These are phyloP conservation scores for Mus pahari DNA, from an alignment of 2,113 vertebrate species.

Conservation along the genomic window DNA sequence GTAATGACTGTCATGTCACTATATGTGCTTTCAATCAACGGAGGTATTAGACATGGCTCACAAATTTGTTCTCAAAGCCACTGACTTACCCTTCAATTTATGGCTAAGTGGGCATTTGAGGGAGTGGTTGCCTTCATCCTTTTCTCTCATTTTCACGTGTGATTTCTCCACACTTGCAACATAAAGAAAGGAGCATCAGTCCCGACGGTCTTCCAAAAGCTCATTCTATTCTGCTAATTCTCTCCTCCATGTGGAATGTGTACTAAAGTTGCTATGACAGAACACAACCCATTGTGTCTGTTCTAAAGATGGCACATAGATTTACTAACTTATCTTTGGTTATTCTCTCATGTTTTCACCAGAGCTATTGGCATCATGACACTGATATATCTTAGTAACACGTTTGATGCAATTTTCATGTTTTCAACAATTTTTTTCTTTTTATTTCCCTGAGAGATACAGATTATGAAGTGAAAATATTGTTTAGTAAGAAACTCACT, in stretches of 20 bases:
- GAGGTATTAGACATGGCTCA: not conserved
- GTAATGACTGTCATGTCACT: not conserved
- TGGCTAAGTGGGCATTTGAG: not conserved
- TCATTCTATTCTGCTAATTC: not conserved
- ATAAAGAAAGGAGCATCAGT: not conserved
- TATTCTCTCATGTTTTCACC: not conserved
- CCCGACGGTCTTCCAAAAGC: not conserved
- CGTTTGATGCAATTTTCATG: not conserved
- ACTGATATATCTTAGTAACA: not conserved
- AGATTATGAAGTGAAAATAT: not conserved
- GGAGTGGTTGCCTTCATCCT: not conserved
- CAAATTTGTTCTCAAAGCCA: not conserved
- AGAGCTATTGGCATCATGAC: not conserved
- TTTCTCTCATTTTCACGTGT: not conserved
- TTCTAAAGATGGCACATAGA: not conserved
- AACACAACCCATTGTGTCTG: not conserved
- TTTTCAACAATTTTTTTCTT: slow-evolving; percentile 30
- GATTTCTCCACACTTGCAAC: not conserved
- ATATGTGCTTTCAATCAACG: not conserved
- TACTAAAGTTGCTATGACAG: not conserved
- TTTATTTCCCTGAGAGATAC: not conserved
- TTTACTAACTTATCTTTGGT: not conserved
- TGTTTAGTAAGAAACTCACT: not conserved
- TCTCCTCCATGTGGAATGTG: not conserved
- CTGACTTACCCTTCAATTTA: not conserved